Evolutionary conservation across 2,113 vertebrate species (phyloP).

Genomic region (Leuciscus idus): DNA sequence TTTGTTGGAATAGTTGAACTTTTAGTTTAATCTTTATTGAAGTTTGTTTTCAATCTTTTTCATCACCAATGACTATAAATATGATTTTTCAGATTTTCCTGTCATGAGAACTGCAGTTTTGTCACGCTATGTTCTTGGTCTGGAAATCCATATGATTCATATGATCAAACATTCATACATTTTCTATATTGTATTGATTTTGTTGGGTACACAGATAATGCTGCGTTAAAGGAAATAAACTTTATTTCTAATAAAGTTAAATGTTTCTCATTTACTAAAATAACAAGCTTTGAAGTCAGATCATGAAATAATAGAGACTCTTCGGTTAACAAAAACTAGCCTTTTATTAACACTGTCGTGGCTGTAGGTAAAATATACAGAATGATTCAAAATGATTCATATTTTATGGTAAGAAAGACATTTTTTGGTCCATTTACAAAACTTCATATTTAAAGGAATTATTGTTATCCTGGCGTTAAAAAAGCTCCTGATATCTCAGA

Average conservation of each 20-base stretch:
- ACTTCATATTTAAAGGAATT: background rate
- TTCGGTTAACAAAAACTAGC: background rate
- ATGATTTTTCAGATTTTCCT: constrained; percentile 2
- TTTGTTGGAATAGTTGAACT: background rate
- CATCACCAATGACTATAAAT: background rate
- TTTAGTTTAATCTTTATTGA: background rate
- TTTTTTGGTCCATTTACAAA: background rate
- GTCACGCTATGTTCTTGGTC: background rate
- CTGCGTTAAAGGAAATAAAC: background rate
- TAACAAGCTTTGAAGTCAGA: background rate
- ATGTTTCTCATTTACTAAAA: background rate
- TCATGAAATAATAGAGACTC: background rate
- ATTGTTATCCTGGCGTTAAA: background rate
- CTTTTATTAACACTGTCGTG: constrained; percentile 24
- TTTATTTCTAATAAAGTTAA: background rate
- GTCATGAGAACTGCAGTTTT: background rate
- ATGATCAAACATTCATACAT: background rate
- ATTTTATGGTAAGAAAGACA: background rate
- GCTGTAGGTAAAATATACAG: background rate
- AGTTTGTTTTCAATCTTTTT: constrained; percentile 6
- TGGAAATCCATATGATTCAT: background rate
- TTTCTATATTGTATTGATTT: constrained; percentile 20
- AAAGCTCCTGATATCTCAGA: background rate
- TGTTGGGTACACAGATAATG: background rate
- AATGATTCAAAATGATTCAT: background rate